Percentiles rank a stretch among this genome's conserved stretches.
phyloP scores from a whole-genome alignment of 2,888 invertebrate genomes.

The Philhelius pedissequus region DNA sequence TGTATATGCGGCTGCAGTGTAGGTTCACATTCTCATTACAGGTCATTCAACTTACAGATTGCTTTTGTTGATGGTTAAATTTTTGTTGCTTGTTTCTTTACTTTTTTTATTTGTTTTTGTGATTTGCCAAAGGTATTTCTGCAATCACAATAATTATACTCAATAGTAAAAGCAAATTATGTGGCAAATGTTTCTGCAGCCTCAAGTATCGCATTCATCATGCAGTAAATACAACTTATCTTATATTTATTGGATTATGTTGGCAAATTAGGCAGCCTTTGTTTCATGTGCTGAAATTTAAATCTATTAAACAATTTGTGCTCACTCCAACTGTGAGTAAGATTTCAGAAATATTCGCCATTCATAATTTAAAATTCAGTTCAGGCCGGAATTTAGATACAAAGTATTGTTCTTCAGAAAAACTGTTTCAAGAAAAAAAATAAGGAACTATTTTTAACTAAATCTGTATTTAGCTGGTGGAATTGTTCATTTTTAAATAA shows the following conservation, averaged over 20 bases:
- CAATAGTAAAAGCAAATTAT: constrained; percentile 30
- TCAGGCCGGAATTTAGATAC: no score
- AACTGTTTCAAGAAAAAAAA: no score
- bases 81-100: no score
- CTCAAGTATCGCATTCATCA: background rate
- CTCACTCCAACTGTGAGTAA: no score
- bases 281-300: constrained; percentile 23
- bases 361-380: no score
- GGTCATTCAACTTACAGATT: constrained; percentile 64
- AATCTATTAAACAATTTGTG: background rate
- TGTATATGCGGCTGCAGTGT: constrained; percentile 52
- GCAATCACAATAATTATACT: constrained; percentile 46
- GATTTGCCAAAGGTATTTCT: constrained; percentile 58
- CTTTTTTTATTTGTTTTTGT: constrained; percentile 35
- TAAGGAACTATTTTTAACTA: no score
- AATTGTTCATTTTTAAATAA: no score
- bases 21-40: constrained; percentile 69
- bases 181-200: constrained; percentile 34
- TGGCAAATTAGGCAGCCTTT: background rate
- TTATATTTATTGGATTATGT: background rate
- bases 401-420: no score
- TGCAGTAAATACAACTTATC: background rate
- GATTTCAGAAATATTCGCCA: no score
- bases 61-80: constrained; percentile 1
- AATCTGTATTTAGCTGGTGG: no score